These are phyloP conservation scores for Tyrophagus putrescentiae DNA, from an alignment of 1,140 invertebrate genomes.

Conservation along the genomic window DNA sequence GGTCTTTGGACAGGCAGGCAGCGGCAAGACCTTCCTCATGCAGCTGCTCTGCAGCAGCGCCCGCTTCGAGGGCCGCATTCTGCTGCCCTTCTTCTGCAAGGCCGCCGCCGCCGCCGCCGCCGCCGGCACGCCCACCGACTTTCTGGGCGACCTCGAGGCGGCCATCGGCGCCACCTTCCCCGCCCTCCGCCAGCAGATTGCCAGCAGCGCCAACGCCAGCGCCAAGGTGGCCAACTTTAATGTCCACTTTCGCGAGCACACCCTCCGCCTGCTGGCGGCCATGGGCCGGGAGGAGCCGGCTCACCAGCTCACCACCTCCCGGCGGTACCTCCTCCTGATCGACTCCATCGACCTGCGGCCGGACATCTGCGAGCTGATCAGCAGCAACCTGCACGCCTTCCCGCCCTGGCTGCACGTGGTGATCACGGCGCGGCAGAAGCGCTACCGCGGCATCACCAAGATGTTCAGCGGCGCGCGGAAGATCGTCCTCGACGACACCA, in stretches of 20 bases:
- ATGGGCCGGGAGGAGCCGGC: not conserved
- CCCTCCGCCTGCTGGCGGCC: not conserved
- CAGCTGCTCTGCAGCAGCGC: conserved; percentile 2
- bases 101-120: too few relatives aligned
- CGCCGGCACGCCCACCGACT: not conserved
- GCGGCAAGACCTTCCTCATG: conserved; percentile 47
- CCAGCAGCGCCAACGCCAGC: too few relatives aligned
- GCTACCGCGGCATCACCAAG: conserved; percentile 60
- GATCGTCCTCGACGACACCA: conserved; percentile 57
- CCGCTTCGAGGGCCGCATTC: conserved; percentile 7
- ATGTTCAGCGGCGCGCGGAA: conserved; percentile 91
- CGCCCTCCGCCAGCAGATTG: too few relatives aligned
- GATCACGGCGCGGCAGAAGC: conserved; percentile 60
- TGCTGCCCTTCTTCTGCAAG: conserved; percentile 5
- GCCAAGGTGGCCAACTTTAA: not conserved
- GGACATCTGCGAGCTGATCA: conserved; percentile 67
- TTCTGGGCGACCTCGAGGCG: not conserved
- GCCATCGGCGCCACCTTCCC: too few relatives aligned
- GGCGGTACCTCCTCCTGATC: conserved; percentile 17
- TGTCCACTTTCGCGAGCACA: conserved; percentile 7
- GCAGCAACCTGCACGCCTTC: conserved; percentile 77
- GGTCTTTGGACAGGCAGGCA: conserved; percentile 69
- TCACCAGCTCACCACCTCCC: not conserved
- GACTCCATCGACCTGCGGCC: conserved; percentile 32
- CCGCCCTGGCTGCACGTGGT: conserved; percentile 82